phyloP scores from a whole-genome alignment of 1,140 invertebrate species.

The Microvelia longipes region DNA sequence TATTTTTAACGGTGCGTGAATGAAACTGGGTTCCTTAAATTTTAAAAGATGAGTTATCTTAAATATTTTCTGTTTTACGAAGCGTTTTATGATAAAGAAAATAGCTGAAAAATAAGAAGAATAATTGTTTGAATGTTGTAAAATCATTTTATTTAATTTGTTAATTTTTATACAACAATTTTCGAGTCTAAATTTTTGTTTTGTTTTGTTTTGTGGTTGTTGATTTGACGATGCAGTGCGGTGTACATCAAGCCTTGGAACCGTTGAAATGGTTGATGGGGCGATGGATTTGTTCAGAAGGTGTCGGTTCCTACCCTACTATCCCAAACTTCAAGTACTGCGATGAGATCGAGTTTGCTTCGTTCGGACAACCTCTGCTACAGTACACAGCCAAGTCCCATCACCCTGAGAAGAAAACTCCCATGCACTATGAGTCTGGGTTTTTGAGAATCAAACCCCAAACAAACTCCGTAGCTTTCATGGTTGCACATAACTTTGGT shows the following conservation, averaged over 20 bases:
- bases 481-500: slow-evolving; percentile 44
- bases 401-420: slow-evolving; percentile 36
- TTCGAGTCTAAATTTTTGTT: too few species aligned
- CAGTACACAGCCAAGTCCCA: slow-evolving; percentile 39
- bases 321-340: slow-evolving; percentile 42
- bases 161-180: too few species aligned
- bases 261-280: slow-evolving; percentile 43
- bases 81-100: too few species aligned
- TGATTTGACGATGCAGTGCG: slow-evolving; percentile 4
- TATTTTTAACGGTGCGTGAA: too few species aligned
- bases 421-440: slow-evolving; percentile 48
- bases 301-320: slow-evolving; percentile 40
- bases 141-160: too few species aligned
- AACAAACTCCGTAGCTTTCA: slow-evolving; percentile 38
- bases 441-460: slow-evolving; percentile 43
- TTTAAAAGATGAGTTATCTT: too few species aligned
- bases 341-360: slow-evolving; percentile 43
- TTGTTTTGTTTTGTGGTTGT: too few species aligned
- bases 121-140: too few species aligned
- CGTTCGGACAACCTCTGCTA: slow-evolving; percentile 45
- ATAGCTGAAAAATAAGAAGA: too few species aligned
- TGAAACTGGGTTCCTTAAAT: too few species aligned
- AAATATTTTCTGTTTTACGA: too few species aligned
- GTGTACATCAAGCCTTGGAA: slow-evolving; percentile 32
- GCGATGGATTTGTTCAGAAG: slow-evolving; percentile 38